Evolutionary conservation across 2,797 vertebrate species (phyloP).

Genomic region (Thaleichthys pacificus): DNA sequence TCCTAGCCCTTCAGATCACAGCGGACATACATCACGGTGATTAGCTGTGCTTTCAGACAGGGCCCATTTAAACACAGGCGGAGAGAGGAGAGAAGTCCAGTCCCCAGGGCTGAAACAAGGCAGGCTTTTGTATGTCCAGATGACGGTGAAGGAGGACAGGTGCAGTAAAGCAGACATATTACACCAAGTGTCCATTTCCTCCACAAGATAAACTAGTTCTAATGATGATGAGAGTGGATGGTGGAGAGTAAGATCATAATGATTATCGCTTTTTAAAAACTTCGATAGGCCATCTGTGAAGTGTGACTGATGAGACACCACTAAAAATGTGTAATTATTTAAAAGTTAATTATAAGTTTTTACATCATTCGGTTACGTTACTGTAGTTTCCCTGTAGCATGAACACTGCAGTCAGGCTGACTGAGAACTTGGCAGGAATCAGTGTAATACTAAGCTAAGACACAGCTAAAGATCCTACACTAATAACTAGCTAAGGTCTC

Average conservation of each 20-base stretch:
- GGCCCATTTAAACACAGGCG: neutral
- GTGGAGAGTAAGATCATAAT: neutral
- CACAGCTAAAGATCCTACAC: too few relatives aligned
- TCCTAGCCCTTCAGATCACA: neutral
- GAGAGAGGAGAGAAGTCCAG: neutral
- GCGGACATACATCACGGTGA: neutral
- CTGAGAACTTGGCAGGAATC: too few relatives aligned
- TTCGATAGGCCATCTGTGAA: neutral
- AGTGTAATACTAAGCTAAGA: too few relatives aligned
- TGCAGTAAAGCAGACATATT: slow-evolving; percentile 10
- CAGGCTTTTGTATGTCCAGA: slow-evolving; percentile 5
- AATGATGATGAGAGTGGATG: neutral
- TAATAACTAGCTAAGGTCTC: slow-evolving; percentile 2
- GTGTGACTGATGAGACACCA: neutral
- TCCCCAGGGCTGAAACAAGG: slow-evolving; percentile 14
- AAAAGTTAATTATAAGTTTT: neutral
- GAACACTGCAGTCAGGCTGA: neutral
- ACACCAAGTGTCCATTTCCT: slow-evolving; percentile 11
- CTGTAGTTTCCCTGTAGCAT: neutral
- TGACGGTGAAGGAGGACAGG: slow-evolving; percentile 1
- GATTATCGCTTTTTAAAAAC: neutral
- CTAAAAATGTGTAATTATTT: neutral
- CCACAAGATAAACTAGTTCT: neutral
- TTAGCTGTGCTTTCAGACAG: neutral
- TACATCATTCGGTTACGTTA: neutral